phyloP scores from a whole-genome alignment of 2,797 vertebrate genomes.

The Poecilia gillii region DNA sequence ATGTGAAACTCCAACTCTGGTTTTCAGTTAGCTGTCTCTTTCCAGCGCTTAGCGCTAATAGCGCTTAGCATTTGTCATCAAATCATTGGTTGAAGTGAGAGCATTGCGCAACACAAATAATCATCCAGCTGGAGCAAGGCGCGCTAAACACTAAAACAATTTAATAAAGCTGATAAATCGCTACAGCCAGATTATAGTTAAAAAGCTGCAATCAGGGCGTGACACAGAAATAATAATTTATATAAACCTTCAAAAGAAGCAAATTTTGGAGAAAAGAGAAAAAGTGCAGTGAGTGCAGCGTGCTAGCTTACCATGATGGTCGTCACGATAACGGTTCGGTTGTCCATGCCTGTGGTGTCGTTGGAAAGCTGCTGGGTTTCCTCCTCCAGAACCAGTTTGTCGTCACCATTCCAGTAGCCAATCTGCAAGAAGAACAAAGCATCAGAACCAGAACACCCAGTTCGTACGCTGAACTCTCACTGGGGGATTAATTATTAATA shows the following conservation, averaged over 20 bases:
- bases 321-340: constrained; percentile 93
- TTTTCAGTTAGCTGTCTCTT: too few species aligned
- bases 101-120: too few species aligned
- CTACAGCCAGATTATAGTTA: background rate
- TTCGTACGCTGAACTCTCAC: background rate
- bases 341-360: constrained; percentile 91
- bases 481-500: background rate
- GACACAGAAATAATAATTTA: background rate
- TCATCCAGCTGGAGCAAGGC: too few species aligned
- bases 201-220: background rate
- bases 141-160: too few species aligned
- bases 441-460: constrained; percentile 21
- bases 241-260: background rate
- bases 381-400: constrained; percentile 95
- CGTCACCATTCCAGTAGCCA: constrained; percentile 95
- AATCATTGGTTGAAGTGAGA: too few species aligned
- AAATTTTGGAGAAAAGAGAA: background rate
- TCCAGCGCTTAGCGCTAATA: too few species aligned
- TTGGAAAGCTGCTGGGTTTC: constrained; percentile 90
- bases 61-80: too few species aligned
- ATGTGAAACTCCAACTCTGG: too few species aligned
- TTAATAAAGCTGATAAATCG: too few species aligned
- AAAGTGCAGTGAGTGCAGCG: background rate
- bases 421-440: constrained; percentile 78
- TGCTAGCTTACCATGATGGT: constrained; percentile 90